Base-by-base conservation (phyloP, 1,140 invertebrate species). In the Drosophila mojavensis region DNA sequence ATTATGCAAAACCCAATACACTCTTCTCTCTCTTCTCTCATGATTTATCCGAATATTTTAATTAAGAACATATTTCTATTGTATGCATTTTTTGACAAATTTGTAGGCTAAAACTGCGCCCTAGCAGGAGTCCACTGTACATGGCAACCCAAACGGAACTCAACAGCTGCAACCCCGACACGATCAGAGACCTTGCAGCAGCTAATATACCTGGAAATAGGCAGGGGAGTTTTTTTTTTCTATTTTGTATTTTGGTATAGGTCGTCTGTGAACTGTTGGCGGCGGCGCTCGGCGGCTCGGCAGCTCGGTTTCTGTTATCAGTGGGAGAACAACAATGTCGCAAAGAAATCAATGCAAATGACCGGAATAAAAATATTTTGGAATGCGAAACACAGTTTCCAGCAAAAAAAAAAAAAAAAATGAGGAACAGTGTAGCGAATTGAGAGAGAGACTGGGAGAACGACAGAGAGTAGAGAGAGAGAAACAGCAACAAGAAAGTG, bases 351-450 rank as follows among this genome's bases (percentile, higher is more conserved):
- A 24, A 39, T 10, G 33, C 39, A 43, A 58, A 69, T 56, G 66
- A 69, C 43, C 45, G 45, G 51, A 70, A 45, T 48, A 47, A 36
- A 48, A 67, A 66, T 48, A 75, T 81, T 81, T 85, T 58, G 83
- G 70, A 86, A 86, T 81, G 69, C 69, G 63, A 78, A 86, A 68
- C 56, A 68, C 53, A 70, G 24, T 70, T 75, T 50, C 69, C 39
- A 53, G 28, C 24, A 60, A 15, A 28, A 56, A 43, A 72, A 75
- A 60, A 15, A 28, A 56, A 43, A 72, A 75, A 70, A 24, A 24
- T 20, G 60, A 80, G 59, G 69, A 56, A 60, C 81, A 81, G 36
- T 28, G 50, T 58, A 61, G 61, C 41, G 26, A 41, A 41, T 15
- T 63, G 39, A 54, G 58, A 13, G 39, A 15, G 30, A 1, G 56